A percentile compares a stretch with the other conserved stretches of the same genome.
Conservation (phyloP, 2,113 vertebrate genomes). For the Burhinus oedicnemus region DNA sequence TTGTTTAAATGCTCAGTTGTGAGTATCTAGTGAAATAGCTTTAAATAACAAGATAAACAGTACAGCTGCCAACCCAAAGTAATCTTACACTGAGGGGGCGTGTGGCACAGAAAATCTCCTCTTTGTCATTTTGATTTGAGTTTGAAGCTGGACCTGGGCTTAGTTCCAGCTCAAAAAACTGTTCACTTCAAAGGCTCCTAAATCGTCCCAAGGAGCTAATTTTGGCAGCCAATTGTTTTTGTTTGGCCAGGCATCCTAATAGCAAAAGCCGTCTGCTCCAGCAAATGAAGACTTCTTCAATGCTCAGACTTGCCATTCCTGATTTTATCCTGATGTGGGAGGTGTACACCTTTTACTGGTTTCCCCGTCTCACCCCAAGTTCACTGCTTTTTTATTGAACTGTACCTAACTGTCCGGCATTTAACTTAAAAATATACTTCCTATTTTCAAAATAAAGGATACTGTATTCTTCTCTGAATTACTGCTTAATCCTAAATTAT, state of each 20-base stretch:
- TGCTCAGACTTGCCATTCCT: conserved; percentile 42
- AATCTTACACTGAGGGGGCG: conserved; percentile 69
- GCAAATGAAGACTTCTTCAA: conserved; percentile 48
- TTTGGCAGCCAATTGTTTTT: conserved; percentile 79
- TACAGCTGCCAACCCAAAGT: conserved; percentile 72
- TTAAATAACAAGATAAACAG: conserved; percentile 77
- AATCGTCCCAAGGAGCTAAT: conserved; percentile 81
- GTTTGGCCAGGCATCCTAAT: conserved; percentile 77
- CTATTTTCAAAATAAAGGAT: background rate
- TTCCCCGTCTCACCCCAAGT: background rate
- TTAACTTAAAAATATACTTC: background rate
- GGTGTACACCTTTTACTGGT: background rate
- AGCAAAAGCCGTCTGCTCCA: conserved; percentile 74
- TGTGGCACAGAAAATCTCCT: conserved; percentile 73
- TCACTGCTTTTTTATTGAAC: background rate
- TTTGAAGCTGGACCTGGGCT: conserved; percentile 79
- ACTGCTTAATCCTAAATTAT: background rate
- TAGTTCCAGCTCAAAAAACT: conserved; percentile 78
- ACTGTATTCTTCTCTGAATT: background rate
- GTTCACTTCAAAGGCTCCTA: conserved; percentile 78
- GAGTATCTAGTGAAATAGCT: conserved; percentile 65
- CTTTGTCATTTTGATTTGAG: conserved; percentile 80
- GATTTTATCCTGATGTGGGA: conserved; percentile 35
- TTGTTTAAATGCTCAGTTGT: conserved; percentile 68
- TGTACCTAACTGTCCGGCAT: background rate